These are phyloP conservation scores for Onthophagus sagittarius DNA, from an alignment of 2,888 invertebrate genomes.

Conservation along the genomic window DNA sequence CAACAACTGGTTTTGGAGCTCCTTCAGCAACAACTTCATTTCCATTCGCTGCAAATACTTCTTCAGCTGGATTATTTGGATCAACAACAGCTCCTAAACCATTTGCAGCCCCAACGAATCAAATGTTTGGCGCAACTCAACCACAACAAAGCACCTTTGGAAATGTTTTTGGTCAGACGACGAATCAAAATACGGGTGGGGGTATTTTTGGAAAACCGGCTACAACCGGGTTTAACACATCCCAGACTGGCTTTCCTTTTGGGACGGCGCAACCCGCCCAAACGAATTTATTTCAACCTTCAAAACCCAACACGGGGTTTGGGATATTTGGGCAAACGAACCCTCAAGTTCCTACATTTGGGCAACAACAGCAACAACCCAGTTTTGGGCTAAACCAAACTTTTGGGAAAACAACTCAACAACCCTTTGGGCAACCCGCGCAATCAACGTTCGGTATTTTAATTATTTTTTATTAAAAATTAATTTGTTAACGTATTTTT, in stretches of 20 bases:
- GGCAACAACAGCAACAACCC: slow-evolving; percentile 43
- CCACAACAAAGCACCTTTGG: slow-evolving; percentile 35
- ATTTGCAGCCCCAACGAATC: slow-evolving; percentile 22
- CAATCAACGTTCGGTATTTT: slow-evolving; percentile 29
- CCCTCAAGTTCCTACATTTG: slow-evolving; percentile 38
- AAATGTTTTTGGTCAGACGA: slow-evolving; percentile 39
- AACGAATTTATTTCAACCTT: slow-evolving; percentile 19
- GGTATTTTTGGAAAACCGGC: slow-evolving; percentile 49
- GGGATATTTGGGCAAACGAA: slow-evolving; percentile 28
- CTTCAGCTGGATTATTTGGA: slow-evolving; percentile 42
- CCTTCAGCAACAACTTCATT: slow-evolving; percentile 39
- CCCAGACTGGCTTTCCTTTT: slow-evolving; percentile 46
- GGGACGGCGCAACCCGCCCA: slow-evolving; percentile 34
- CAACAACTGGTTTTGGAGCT: slow-evolving; percentile 58
- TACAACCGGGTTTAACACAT: slow-evolving; percentile 47
- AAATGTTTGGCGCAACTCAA: slow-evolving; percentile 34
- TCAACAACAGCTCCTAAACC: slow-evolving; percentile 27
- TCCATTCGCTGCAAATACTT: slow-evolving; percentile 48
- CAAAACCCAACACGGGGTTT: slow-evolving; percentile 24
- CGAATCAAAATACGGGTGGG: slow-evolving; percentile 37
- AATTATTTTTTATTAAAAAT: slow-evolving; percentile 25
- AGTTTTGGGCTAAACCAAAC: slow-evolving; percentile 27
- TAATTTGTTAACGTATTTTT: slow-evolving; percentile 2
- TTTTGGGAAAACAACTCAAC: slow-evolving; percentile 38
- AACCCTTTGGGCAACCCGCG: slow-evolving; percentile 32